Base-by-base conservation (phyloP, 1,140 invertebrate species). In the Drosophila mauritiana region DNA sequence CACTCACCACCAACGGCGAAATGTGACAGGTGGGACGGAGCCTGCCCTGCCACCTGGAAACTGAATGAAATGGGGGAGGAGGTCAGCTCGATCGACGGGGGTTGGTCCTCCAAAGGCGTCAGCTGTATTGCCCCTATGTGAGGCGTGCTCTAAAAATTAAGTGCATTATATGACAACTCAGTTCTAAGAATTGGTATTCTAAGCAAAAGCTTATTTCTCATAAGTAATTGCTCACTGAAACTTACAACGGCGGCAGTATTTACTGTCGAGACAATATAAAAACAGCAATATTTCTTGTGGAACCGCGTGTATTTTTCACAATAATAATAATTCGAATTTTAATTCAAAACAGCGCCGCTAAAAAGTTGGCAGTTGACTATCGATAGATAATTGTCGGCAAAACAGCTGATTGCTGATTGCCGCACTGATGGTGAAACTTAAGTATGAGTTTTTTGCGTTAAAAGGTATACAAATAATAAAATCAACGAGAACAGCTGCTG, bases 41-140 rank as follows among this genome's bases (percentile, higher is more conserved):
- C 51, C 17, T 53, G 51, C 34, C 34, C 34, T n/a, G 34, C 7
- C 51, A n/a, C 34, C 51, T 37, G 31, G 31, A 39, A 34, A 52
- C 20, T 12, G 6, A 5, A 6, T 11, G 20, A 22, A 46, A 12
- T 45, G 7, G 13, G 49, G 49, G 49, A 34, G 48, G n/a, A 6
- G 25, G 7, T 27, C 17, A 10, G 27, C 15, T 36, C 13, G 49
- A 13, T 31, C 11, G 3, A 5, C 15, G 13, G 51, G 51, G 51
- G 51, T 37, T 37, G 51, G 17, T 52, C 31, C 49, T 34, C 3
- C 91, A 91, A 15, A 94, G 20, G 94, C 10, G 95, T 49, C 48
- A 49, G 25, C 27, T 49, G 48, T n/a, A 13, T 20, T 17, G 15
- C 15, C 40, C 15, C 40, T 11, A 22, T 22, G 20, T 22, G 20